These are phyloP conservation scores for Glaucomys volans DNA, from an alignment of 2,113 vertebrate genomes.

Conservation along the genomic window DNA sequence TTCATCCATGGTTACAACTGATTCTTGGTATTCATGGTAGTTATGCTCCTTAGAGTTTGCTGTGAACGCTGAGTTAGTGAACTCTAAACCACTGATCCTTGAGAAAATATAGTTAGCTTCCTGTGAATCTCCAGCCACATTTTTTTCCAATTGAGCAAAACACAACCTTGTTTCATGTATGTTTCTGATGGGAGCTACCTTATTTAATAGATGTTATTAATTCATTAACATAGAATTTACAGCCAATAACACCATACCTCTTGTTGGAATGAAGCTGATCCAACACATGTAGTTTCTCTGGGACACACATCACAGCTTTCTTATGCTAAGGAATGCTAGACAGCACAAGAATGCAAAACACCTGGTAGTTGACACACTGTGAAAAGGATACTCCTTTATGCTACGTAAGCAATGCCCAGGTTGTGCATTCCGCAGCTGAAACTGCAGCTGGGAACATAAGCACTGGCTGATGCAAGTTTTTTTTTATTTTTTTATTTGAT, in stretches of 20 bases:
- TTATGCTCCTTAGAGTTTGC: neutral
- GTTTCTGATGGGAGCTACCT: neutral
- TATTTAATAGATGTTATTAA: neutral
- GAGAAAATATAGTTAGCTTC: neutral
- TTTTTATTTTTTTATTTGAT: too few relatives aligned
- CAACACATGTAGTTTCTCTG: neutral
- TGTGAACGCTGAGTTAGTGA: neutral
- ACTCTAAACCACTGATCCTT: neutral
- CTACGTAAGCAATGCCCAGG: neutral
- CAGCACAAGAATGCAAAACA: neutral
- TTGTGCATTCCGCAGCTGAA: neutral
- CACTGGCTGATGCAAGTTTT: neutral
- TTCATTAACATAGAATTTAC: neutral
- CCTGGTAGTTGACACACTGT: neutral
- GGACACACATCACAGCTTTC: neutral
- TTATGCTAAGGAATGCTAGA: neutral
- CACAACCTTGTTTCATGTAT: neutral
- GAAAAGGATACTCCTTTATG: neutral
- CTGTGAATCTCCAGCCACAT: neutral
- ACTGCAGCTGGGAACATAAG: rapidly evolving
- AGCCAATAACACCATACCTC: neutral
- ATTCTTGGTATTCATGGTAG: neutral
- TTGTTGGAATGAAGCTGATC: neutral
- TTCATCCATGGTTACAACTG: neutral
- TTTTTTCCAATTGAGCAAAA: neutral